These are phyloP conservation scores for Heliconius melpomene DNA, from an alignment of 1,140 invertebrate genomes.

Conservation along the genomic window DNA sequence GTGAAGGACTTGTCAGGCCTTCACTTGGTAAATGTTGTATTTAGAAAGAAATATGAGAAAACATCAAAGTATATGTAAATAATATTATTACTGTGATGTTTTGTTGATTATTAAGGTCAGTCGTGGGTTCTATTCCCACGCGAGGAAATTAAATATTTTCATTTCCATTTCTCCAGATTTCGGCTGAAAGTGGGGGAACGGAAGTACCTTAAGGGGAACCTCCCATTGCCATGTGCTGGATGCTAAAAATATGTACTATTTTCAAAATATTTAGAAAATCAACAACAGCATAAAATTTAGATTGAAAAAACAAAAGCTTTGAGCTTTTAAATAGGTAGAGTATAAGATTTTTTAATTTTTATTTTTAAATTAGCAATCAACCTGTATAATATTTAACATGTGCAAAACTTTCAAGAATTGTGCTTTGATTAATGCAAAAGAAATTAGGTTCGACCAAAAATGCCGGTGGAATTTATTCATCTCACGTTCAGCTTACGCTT, in stretches of 20 bases:
- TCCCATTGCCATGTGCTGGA: neutral
- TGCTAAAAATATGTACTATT: too few relatives aligned
- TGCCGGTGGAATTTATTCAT: slow-evolving; percentile 3
- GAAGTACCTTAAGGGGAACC: neutral
- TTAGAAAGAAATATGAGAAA: neutral
- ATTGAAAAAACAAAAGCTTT: too few relatives aligned
- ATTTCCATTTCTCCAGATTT: too few relatives aligned
- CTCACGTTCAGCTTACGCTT: neutral
- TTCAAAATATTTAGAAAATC: too few relatives aligned
- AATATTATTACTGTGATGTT: neutral
- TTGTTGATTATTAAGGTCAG: too few relatives aligned
- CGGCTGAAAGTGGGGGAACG: too few relatives aligned
- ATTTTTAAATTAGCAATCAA: too few relatives aligned
- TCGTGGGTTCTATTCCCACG: too few relatives aligned
- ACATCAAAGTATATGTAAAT: neutral
- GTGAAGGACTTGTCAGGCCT: neutral
- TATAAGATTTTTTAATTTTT: too few relatives aligned
- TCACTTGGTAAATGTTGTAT: neutral
- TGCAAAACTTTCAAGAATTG: neutral
- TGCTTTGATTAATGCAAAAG: neutral
- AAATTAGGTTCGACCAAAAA: neutral
- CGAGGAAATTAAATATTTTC: too few relatives aligned
- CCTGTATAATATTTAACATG: neutral
- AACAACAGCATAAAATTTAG: too few relatives aligned
- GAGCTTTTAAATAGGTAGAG: too few relatives aligned